Evolutionary conservation across 2,797 vertebrate genomes (phyloP).

Genomic region (Halcyon leucocephala): DNA sequence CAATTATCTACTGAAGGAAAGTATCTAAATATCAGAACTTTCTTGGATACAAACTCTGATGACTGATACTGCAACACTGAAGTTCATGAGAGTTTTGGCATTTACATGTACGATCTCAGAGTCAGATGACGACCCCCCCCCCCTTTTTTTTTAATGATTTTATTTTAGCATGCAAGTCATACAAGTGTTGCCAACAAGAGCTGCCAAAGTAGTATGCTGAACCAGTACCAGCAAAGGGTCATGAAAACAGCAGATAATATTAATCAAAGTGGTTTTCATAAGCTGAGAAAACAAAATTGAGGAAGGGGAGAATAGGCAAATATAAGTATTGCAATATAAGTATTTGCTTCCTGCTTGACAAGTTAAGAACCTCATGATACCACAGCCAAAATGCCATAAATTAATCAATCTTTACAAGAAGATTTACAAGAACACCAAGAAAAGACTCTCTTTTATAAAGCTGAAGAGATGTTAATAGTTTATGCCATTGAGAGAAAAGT

Average conservation of each 20-base stretch:
- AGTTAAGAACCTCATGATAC: background rate
- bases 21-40: background rate
- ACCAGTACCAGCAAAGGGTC: background rate
- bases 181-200: background rate
- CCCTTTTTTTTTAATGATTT: too few species aligned
- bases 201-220: background rate
- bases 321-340: background rate
- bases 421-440: background rate
- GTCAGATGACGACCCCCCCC: background rate
- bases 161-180: background rate
- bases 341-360: background rate
- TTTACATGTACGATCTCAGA: background rate
- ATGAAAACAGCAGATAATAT: background rate
- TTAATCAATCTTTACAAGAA: background rate
- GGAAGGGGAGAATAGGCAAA: background rate
- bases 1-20: background rate
- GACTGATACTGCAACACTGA: background rate
- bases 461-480: background rate
- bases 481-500: background rate
- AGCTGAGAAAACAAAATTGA: background rate
- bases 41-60: background rate
- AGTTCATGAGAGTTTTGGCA: background rate
- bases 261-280: background rate
- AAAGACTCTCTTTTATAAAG: background rate
- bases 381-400: background rate